Base-by-base conservation (phyloP, 2,113 vertebrate genomes). In the Cariama cristata region DNA sequence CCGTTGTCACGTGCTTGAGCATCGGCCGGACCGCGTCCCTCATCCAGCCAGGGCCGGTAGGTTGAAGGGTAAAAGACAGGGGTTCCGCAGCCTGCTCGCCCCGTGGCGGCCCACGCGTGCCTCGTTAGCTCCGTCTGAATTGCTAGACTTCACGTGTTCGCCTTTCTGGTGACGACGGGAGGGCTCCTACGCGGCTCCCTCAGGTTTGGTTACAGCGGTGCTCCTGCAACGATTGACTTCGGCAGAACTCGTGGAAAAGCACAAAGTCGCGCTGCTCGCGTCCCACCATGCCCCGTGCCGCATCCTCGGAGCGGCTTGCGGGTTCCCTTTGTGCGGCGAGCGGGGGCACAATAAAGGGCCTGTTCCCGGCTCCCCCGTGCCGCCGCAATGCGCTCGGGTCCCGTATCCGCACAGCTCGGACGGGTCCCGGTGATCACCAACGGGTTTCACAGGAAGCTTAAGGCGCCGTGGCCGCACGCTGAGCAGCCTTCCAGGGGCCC, bases 91-190 rank as follows among this genome's bases (percentile, higher is more conserved):
- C 4, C 4, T 3, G 11, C 21, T 42, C 2, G 0, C 12, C 35
- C 55, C 4, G 1, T 3, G 19, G 22, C 4, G 21, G 53, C 6
- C 40, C 24, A 0, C 3, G 3, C 2, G 1, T 5, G 32, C 8
- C 40, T 13, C 1, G 27, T 12, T 4, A 11, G 16, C 53, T 42
- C 60, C 0, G 0, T 12, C 21, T 0, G 0, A 50, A 2, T 27
- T 11, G 0, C 0, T 9, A 1, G 21, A 8, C 18, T 12, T 28
- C 1, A 14, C 1, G 0, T 1, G 5, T 16, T n/a, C 44, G 2
- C 66, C 42, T 72, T 42, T 12, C 20, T 52, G 38, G 4, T 1
- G 3, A 1, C 13, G 8, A 7, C 0, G 0, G 21, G 64, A 28
- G 63, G 17, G 67, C 71, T 24, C 17, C 64, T 8, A 3, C 0